phyloP scores from a whole-genome alignment of 2,113 vertebrate genomes.

The Connochaetes taurinus region DNA sequence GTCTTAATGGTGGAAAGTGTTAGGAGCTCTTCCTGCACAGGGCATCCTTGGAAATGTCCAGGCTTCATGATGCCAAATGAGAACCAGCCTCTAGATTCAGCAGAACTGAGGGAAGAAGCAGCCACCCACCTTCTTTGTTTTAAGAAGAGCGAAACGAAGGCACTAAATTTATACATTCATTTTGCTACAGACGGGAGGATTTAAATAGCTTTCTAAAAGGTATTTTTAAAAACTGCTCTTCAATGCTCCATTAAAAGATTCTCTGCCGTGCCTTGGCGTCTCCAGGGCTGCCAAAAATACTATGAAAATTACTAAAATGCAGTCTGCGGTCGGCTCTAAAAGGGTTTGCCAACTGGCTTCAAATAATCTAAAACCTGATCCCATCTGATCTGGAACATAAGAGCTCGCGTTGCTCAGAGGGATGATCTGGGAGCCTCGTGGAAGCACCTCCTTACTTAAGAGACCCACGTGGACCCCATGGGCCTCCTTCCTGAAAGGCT shows the following conservation, averaged over 20 bases:
- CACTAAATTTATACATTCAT: constrained; percentile 42
- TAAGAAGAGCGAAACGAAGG: constrained; percentile 17
- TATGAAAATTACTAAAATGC: constrained; percentile 36
- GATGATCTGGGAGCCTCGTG: accelerated
- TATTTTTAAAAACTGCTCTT: constrained; percentile 67
- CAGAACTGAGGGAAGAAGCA: neutral
- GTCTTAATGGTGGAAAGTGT: accelerated
- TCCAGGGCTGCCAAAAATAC: constrained; percentile 45
- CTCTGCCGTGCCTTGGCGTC: constrained; percentile 23
- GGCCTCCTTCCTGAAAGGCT: neutral
- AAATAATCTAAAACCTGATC: neutral
- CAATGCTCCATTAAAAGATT: constrained; percentile 42
- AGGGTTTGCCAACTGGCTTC: neutral
- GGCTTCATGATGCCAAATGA: accelerated
- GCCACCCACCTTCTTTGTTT: constrained; percentile 14
- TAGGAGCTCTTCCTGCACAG: neutral
- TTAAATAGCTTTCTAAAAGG: constrained; percentile 67
- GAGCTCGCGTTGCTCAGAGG: accelerated
- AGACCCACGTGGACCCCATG: accelerated
- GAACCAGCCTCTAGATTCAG: neutral
- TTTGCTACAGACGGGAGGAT: constrained; percentile 49
- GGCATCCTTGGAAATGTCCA: neutral
- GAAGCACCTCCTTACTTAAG: neutral
- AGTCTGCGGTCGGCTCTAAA: neutral
- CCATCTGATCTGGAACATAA: neutral